phyloP scores from a whole-genome alignment of 2,888 invertebrate species.

The Thecophora atra region DNA sequence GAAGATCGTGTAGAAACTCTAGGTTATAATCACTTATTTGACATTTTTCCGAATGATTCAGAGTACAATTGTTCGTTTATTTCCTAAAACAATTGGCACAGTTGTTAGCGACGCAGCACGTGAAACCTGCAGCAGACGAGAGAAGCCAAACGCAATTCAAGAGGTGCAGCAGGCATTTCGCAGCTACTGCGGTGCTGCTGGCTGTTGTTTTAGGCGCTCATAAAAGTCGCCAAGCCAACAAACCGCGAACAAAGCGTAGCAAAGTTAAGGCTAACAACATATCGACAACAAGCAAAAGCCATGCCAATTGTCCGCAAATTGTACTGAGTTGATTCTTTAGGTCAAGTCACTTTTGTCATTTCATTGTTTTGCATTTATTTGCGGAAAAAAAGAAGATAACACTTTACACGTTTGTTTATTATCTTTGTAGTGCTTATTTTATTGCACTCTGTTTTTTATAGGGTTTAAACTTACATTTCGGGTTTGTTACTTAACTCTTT shows the following conservation, averaged over 20 bases:
- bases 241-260: constrained; percentile 1
- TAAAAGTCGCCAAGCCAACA: constrained; percentile 7
- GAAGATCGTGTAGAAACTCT: background rate
- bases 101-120: background rate
- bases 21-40: background rate
- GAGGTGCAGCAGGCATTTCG: background rate
- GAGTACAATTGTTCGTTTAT: background rate
- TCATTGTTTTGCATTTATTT: no score
- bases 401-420: no score
- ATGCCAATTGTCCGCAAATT: constrained; percentile 6
- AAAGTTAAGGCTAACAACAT: constrained; percentile 24
- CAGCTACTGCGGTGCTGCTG: background rate
- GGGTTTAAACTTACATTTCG: background rate
- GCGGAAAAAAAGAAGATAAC: no score
- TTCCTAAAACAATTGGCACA: background rate
- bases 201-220: background rate
- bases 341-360: constrained; percentile 8
- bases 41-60: constrained; percentile 14
- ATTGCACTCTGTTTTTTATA: no score
- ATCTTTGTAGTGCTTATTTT: no score
- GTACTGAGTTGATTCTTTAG: background rate
- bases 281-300: background rate
- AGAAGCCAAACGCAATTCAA: background rate
- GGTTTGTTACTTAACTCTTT: background rate
- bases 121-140: background rate